Conservation (phyloP, 2,797 vertebrate genomes). For the Poecile montanus region DNA sequence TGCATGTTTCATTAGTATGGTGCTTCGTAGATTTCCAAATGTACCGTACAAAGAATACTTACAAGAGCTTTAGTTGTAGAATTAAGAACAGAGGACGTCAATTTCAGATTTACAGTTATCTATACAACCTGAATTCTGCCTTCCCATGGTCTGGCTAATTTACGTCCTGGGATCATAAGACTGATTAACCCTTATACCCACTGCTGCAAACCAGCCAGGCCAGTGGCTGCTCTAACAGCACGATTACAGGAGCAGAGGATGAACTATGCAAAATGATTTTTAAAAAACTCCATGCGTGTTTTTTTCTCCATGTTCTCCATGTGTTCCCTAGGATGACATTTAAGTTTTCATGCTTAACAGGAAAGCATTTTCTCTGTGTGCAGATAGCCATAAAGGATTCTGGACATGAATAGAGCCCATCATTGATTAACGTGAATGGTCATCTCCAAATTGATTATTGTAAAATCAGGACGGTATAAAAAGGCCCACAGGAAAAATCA, state of each 20-base stretch:
- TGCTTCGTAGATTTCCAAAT: not conserved
- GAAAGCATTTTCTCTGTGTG: not conserved
- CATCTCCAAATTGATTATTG: not conserved
- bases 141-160: not conserved
- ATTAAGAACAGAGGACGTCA: not conserved
- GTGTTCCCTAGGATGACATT: not conserved
- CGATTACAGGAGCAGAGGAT: not conserved
- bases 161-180: not conserved
- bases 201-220: not conserved
- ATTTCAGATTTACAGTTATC: not conserved
- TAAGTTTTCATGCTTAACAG: not conserved
- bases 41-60: not conserved
- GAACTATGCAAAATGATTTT: not conserved
- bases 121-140: not conserved
- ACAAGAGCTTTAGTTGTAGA: not conserved
- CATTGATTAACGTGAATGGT: not conserved
- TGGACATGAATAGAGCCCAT: not conserved
- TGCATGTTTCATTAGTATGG: not conserved
- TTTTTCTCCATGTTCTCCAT: not conserved
- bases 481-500: constrained; percentile 37
- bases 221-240: not conserved
- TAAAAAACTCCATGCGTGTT: not conserved
- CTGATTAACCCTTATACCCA: not conserved
- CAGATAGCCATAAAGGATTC: not conserved
- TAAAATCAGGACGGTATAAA: not conserved